Evolutionary conservation across 1,140 invertebrate genomes (phyloP), one percentile per base, ranked within the genome.

Genomic region (Drosophila repletoides): DNA sequence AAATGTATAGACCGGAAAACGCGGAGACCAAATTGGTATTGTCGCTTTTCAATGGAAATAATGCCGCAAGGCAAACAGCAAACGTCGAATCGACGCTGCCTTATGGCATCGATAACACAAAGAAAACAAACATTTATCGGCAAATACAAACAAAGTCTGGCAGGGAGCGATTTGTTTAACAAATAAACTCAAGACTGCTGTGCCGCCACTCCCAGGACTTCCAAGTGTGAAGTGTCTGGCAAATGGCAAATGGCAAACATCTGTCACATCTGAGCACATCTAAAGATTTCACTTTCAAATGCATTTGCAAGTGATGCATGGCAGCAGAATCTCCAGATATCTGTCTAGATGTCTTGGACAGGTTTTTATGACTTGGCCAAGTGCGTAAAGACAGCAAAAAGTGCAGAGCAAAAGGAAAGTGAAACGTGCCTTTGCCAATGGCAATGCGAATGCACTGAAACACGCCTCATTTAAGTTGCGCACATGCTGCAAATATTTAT

Each of bases 1-100:
- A 76, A 64, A 53, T 40, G 72, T 33, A 29, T 29, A 63, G 77
- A 60, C 77, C 81, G 76, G 77, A 81, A 83, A 81, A 63, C 76
- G 33, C n/a, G 43, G 41, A 63, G 55, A 67, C 77, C 74, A 84
- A 81, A 77, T 84, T 65, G 69, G 77, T 60, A 43, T 53, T 43
- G 49, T 52, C 22, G 36, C 36, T 58, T 72, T 83, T 83, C 69
- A 63, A 61, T 83, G 77, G 58, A 83, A 81, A n/a, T n/a, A 69
- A 7, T n/a, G 19, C 31, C 10, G 49, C 36, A 75, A 40, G 72
- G 74, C 69, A 29, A 75, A 69, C 53, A 10, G 51, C 31, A 19
- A 14, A 6, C 40, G 15, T 14, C 38, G 38, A 34, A 34, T 3
- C 33, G 5, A 34, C 3, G 48, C 19, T 14, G 29, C 48, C 52